Base-by-base conservation (phyloP, 2,888 invertebrate species). In the Meta bourneti region DNA sequence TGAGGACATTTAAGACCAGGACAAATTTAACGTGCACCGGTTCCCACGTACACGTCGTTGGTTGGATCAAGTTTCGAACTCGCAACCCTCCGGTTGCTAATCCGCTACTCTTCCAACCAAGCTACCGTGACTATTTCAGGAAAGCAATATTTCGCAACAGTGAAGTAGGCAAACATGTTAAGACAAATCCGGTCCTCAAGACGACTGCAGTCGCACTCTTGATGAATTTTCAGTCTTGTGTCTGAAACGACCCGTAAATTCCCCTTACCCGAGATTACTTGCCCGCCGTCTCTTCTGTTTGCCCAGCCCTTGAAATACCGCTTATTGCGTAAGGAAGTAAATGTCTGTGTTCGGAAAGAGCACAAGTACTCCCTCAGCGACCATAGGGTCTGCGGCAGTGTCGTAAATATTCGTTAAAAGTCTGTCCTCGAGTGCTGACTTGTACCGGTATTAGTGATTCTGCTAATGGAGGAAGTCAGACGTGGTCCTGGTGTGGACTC, bases 341-440 rank as follows among this genome's bases (percentile, higher is more conserved):
- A 61, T 84, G 84, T 74, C 84, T 16, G 20, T 75, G 54, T 48
- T 52, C 52, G 48, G 9, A 34, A 75, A 75, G 49, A 34, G 71
- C n/a, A 51, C 82, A 19, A 51, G 54, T 49, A 74, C 52, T 84
- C 84, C 84, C 84, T 6, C 13, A 75, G 48, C 74, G 84, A 11
- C 48, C 61, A 84, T 84, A 19, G 20, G 16, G 34, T 19, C 61
- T 74, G 20, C 51, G 48, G 20, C 74, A 54, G 54, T 61, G 34
- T 61, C 20, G 84, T 84, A 84, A 84, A 84, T 84, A 74, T 84
- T 84, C 84, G 74, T 84, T 84, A 84, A 74, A 72, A 13, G 20
- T 61, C 20, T 49, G 70, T 16, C 61, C 61, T 34, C 13, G 61
- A 61, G 61, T 61, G 61, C n/a, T 54, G 54, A 74, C 74, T 19